Conservation (phyloP, 2,797 vertebrate genomes). For the Lepus townsendii region DNA sequence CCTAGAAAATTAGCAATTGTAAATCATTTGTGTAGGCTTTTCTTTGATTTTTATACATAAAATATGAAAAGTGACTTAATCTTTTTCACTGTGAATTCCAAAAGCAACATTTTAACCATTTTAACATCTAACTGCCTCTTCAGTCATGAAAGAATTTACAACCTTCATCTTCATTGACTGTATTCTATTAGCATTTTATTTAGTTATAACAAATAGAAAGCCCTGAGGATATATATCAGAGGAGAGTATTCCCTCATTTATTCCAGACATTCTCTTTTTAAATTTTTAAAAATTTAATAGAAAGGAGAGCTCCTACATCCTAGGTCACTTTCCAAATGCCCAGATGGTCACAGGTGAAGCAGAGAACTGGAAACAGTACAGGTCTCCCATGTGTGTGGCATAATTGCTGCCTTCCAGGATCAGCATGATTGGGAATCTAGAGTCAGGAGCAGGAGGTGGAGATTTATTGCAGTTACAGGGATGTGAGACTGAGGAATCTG, state of each 20-base stretch:
- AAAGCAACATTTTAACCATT: neutral
- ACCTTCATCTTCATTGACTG: neutral
- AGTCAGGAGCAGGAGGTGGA: no score
- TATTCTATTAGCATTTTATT: neutral
- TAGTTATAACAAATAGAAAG: neutral
- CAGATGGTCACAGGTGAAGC: no score
- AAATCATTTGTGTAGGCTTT: neutral
- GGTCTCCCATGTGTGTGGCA: no score
- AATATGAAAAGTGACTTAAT: neutral
- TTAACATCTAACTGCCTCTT: neutral
- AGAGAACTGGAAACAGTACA: no score
- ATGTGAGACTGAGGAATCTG: no score
- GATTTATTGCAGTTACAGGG: no score
- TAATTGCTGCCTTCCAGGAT: no score
- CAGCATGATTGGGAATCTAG: no score
- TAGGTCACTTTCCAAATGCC: no score
- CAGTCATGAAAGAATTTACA: neutral
- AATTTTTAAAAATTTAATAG: no score
- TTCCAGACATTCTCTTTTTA: neutral
- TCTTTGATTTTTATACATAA: neutral
- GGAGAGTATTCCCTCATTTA: neutral
- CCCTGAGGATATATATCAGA: neutral
- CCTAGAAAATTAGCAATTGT: neutral
- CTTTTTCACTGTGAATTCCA: neutral
- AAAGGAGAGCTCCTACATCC: no score